Conservation (phyloP, 2,113 vertebrate genomes). For the Hydrolagus affinis region DNA sequence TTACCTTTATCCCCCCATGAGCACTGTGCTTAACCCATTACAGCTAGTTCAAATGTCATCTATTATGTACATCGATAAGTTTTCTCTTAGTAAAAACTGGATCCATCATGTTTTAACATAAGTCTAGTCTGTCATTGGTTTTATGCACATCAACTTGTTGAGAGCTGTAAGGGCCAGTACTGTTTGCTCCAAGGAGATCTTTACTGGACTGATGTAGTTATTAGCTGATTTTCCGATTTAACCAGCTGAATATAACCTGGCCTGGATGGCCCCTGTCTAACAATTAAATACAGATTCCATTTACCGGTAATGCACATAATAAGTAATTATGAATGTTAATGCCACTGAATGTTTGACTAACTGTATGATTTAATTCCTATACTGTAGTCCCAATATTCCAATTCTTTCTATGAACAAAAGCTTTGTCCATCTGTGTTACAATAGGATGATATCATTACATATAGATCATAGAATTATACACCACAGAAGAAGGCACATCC, state of each 20-base stretch:
- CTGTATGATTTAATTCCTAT: no score
- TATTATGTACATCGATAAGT: not conserved
- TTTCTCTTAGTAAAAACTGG: conserved; percentile 8
- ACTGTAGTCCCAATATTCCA: not conserved
- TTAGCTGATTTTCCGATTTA: not conserved
- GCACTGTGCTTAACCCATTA: not conserved
- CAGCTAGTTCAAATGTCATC: not conserved
- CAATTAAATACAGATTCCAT: not conserved
- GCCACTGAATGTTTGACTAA: no score
- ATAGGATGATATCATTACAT: conserved; percentile 24
- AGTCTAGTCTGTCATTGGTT: not conserved
- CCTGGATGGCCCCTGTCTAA: not conserved
- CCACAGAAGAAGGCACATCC: no score
- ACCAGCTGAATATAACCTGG: not conserved
- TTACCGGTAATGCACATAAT: not conserved
- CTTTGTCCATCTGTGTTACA: conserved; percentile 25
- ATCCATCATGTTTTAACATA: conserved; percentile 18
- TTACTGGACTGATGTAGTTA: no score
- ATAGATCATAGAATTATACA: no score
- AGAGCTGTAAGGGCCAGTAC: not conserved
- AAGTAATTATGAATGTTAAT: not conserved
- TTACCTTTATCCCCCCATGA: conserved; percentile 1
- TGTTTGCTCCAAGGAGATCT: not conserved
- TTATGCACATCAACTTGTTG: not conserved
- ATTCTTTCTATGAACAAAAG: not conserved